Conservation (phyloP, 2,797 vertebrate species). For the Phaenicophaeus curvirostris region DNA sequence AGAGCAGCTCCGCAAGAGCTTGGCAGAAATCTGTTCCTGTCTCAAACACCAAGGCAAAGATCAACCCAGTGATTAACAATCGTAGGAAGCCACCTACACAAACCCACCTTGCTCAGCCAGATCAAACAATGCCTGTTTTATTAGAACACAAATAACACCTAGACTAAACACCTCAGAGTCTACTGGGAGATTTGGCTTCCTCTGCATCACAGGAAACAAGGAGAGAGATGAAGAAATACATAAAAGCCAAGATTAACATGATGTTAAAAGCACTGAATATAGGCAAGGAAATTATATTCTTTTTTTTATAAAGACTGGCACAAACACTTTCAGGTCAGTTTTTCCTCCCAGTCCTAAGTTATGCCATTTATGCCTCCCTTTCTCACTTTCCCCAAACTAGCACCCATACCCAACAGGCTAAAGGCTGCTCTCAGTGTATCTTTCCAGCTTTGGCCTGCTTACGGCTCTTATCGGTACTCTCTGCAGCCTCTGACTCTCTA, state of each 20-base stretch:
- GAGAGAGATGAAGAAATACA: background rate
- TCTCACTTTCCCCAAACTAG: background rate
- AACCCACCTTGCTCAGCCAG: background rate
- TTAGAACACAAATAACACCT: background rate
- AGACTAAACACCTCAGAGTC: background rate
- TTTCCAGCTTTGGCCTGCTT: background rate
- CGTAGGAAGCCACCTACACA: background rate
- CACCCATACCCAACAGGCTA: background rate
- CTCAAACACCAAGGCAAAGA: background rate
- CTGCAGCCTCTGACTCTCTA: background rate
- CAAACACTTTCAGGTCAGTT: background rate
- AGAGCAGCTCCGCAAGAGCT: background rate
- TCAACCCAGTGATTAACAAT: background rate
- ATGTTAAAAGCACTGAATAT: background rate
- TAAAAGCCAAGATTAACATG: background rate
- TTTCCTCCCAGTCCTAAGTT: background rate
- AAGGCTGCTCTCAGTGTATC: background rate
- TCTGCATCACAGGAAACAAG: background rate
- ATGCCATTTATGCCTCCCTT: background rate
- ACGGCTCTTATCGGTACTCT: background rate
- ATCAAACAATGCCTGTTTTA: background rate
- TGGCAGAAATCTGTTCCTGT: background rate
- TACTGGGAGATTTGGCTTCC: background rate
- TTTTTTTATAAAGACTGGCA: background rate
- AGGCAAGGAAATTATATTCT: background rate